Evolutionary conservation across 2,113 vertebrate genomes (phyloP), one percentile per base, ranked within the genome.

Genomic region (Ophiodon elongatus): DNA sequence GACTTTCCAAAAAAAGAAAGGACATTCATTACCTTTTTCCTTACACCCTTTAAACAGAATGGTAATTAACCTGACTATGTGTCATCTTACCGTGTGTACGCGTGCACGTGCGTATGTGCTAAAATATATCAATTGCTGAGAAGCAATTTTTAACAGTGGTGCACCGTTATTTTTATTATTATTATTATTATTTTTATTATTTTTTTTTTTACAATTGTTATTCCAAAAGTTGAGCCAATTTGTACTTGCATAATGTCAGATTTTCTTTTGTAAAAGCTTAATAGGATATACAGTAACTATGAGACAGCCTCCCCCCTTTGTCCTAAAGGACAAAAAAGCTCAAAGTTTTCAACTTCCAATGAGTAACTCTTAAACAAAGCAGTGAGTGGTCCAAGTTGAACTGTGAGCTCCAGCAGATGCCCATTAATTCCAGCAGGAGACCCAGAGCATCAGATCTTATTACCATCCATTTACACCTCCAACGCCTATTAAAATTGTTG

Each of bases 31-130:
- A 76, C 57, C 21, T 73, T 81, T 90, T 91, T 83, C 62, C 62
- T 57, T 47, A 11, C 43, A 63, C 64, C 52, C 41, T 85, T 82
- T 90, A 83, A 73, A 64, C 73, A n/a, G 72, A 88, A 85, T 80
- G 79, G 86, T 91, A 90, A 93, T 93, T 92, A 91, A 92, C 91
- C 65, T 86, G 87, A 91, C 77, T 88, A 7, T 52, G 71, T 87
- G 73, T 85, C 21, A 31, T 85, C 81, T 81, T 52, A 25, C 43
- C 15, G 43, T 5, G 35, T 85, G 62, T 73, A 27, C 37, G 50
- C 17, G 43, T 6, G 43, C 87, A 21, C 65, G 74, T 6, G 37
- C 82, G 62, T 71, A 29, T 33, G 50, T 37, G 68, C 72, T 43
- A 65, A 80, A 73, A 80, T 52, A 80, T 52, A 80, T 57, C 15